Evolutionary conservation across 2,888 invertebrate species (phyloP), one percentile per base, ranked within the genome.

Genomic region (Punctoribates punctum): DNA sequence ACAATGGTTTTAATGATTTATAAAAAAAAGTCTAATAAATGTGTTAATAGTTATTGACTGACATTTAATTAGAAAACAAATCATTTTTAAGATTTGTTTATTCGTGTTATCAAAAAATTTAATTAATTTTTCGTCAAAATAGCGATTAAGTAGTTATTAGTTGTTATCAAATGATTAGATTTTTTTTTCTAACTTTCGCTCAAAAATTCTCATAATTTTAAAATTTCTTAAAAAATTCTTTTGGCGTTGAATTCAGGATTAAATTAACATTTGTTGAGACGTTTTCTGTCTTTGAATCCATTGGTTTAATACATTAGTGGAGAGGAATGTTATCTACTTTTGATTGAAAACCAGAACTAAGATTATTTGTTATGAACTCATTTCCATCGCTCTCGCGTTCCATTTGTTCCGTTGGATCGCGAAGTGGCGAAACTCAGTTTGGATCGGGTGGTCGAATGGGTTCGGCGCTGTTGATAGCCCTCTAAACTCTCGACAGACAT

Each of bases 401-500:
- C 73, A 34, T 51, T 73, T 9, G 73, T 73, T 38, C 67, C 67
- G 23, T 70, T 75, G 15, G 65, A 25, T 11, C 20, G n/a, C 51
- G 48, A 20, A 17, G 25, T 54, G 11, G 15, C 34, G 8, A 34
- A 20, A 27, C 17, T 25, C n/a, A 65, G n/a, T n/a, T 57, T 75
- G 0, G 72, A 13, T 25, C 75, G 54, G 51, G 72, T 72, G 13
- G 29, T n/a, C 3, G 67, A 20, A 29, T 23, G 8, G 15, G 23
- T 42, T 17, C 48, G 20, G 70, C 70, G 42, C n/a, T 67, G 72
- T 42, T 77, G 67, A 27, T 77, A 77, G n/a, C 73, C 75, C 15
- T 77, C 77, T n/a, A 77, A 29, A 76, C 77, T 77, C 15, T 77
- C 77, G 9, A 51, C 65, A n/a, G 77, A 77, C 73, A 93, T 88